phyloP scores from a whole-genome alignment of 2,797 vertebrate genomes.

The Otolemur crassicaudatus region DNA sequence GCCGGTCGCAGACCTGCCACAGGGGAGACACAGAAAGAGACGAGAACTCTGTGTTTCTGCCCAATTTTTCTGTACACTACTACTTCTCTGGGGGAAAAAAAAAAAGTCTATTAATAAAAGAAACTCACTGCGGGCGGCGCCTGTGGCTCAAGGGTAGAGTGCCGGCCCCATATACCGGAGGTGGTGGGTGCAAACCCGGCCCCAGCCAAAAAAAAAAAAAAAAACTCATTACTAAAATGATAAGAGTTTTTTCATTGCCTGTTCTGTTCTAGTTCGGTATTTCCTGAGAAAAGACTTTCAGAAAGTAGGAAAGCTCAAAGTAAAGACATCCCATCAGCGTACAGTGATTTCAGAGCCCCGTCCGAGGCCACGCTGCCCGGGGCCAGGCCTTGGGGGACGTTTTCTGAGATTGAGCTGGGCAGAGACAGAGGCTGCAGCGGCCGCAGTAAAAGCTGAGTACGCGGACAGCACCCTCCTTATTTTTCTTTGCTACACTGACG shows the following conservation, averaged over 20 bases:
- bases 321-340: neutral
- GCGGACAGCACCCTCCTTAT: neutral
- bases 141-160: too few relatives aligned
- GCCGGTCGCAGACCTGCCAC: too few relatives aligned
- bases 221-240: neutral
- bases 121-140: neutral
- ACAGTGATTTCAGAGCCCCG: neutral
- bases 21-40: rapidly evolving
- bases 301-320: neutral
- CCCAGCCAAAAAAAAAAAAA: neutral
- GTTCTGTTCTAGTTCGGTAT: neutral
- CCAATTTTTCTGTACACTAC: neutral
- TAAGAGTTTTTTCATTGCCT: neutral
- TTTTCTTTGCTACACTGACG: neutral
- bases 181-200: too few relatives aligned
- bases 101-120: neutral
- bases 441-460: rapidly evolving
- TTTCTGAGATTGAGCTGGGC: neutral
- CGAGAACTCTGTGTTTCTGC: neutral
- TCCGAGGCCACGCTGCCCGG: rapidly evolving
- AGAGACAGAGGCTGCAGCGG: neutral
- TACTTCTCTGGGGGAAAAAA: neutral
- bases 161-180: too few relatives aligned
- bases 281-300: slow-evolving; percentile 34
- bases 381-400: neutral